These are phyloP conservation scores for Pyralis farinalis DNA, from an alignment of 2,888 invertebrate species.

Conservation along the genomic window DNA sequence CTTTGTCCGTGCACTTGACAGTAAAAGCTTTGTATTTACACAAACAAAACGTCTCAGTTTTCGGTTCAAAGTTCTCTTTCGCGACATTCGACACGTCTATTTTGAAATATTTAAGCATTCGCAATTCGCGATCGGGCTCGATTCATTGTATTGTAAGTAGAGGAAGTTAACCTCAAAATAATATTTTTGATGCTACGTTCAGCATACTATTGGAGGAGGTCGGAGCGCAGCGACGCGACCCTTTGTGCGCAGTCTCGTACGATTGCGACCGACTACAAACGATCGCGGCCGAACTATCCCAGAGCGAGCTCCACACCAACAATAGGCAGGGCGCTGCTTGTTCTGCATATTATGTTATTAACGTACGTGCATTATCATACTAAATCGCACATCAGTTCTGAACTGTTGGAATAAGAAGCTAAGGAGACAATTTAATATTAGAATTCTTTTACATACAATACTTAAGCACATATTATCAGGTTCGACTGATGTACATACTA, in stretches of 20 bases:
- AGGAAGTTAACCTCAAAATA: conserved; percentile 75
- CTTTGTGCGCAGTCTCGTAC: conserved; percentile 52
- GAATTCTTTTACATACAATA: not conserved
- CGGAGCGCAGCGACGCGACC: conserved; percentile 50
- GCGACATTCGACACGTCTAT: conserved; percentile 73
- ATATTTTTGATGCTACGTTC: conserved; percentile 72
- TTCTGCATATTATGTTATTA: conserved; percentile 19
- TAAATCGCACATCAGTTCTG: conserved; percentile 2
- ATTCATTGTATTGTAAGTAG: conserved; percentile 51
- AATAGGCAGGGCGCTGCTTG: conserved; percentile 25
- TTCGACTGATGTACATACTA: not conserved
- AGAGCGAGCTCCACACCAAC: conserved; percentile 27
- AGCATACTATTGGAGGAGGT: conserved; percentile 63
- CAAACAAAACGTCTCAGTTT: conserved; percentile 78
- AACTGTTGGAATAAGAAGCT: conserved; percentile 3
- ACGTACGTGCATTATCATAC: conserved; percentile 11
- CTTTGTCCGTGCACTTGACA: conserved; percentile 80
- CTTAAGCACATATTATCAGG: not conserved
- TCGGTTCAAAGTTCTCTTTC: conserved; percentile 67
- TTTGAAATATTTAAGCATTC: conserved; percentile 38
- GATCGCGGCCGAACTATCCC: conserved; percentile 38
- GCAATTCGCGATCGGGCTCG: conserved; percentile 38
- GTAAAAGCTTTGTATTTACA: conserved; percentile 78
- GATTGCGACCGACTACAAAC: conserved; percentile 35
- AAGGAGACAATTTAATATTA: too few species aligned